Conservation (phyloP, 2,888 invertebrate genomes). For the Exocentrus adspersus region DNA sequence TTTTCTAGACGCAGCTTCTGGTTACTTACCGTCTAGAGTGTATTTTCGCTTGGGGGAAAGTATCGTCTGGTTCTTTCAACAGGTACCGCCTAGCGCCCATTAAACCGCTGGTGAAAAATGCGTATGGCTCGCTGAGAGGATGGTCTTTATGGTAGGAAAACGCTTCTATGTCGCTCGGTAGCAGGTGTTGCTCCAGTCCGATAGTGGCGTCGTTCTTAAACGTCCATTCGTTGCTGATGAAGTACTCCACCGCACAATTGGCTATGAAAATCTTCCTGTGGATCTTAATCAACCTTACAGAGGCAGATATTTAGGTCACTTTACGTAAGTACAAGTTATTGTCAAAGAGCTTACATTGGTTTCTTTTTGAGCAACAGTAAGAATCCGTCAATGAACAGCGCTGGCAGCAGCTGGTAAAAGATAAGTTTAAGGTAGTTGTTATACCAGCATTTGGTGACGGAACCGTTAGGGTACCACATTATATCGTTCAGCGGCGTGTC, state of each 20-base stretch:
- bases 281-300: slow-evolving; percentile 78
- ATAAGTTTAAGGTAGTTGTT: slow-evolving; percentile 75
- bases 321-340: too few relatives aligned
- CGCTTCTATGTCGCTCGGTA: slow-evolving; percentile 52
- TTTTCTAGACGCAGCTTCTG: too few relatives aligned
- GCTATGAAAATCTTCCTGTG: slow-evolving; percentile 83
- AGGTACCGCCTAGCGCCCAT: slow-evolving; percentile 73
- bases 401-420: slow-evolving; percentile 81
- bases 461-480: slow-evolving; percentile 74
- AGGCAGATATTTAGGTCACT: too few relatives aligned
- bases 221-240: slow-evolving; percentile 80
- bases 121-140: slow-evolving; percentile 63
- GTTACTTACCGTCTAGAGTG: slow-evolving; percentile 67
- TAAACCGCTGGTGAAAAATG: slow-evolving; percentile 67
- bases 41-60: slow-evolving; percentile 61
- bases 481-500: slow-evolving; percentile 75
- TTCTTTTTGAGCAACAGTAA: slow-evolving; percentile 74
- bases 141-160: slow-evolving; percentile 70
- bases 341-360: slow-evolving; percentile 68
- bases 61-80: slow-evolving; percentile 71
- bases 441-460: slow-evolving; percentile 68
- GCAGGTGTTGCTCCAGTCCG: slow-evolving; percentile 63
- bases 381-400: slow-evolving; percentile 76
- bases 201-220: slow-evolving; percentile 73
- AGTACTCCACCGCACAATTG: slow-evolving; percentile 77